Evolutionary conservation across 2,888 invertebrate genomes (phyloP).

Genomic region (Drosophila buzzatii): DNA sequence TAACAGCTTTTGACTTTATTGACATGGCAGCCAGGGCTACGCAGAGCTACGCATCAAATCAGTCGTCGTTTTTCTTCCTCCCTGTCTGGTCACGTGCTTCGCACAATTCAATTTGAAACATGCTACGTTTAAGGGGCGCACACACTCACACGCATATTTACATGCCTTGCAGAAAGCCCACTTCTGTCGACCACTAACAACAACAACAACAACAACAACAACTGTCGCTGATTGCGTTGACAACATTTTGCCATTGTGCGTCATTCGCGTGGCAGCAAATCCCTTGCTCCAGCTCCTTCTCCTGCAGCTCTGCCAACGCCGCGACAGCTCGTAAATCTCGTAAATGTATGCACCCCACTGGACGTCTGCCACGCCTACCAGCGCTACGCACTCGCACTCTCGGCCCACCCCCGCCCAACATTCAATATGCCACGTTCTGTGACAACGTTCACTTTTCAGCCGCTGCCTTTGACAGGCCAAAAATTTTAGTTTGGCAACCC

Average conservation of each 20-base stretch:
- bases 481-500: slow-evolving; percentile 32
- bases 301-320: background rate
- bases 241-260: slow-evolving; percentile 78
- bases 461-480: slow-evolving; percentile 58
- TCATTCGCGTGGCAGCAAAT: slow-evolving; percentile 39
- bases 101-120: slow-evolving; percentile 77
- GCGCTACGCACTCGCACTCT: background rate
- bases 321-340: slow-evolving; percentile 79
- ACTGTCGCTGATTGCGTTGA: slow-evolving; percentile 78
- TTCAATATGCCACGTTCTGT: slow-evolving; percentile 28
- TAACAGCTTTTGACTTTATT: slow-evolving; percentile 69
- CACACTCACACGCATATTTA: slow-evolving; percentile 21
- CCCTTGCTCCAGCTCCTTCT: background rate
- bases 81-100: slow-evolving; percentile 71
- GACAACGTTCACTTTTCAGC: slow-evolving; percentile 70
- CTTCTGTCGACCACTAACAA: slow-evolving; percentile 63
- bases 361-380: slow-evolving; percentile 47
- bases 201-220: slow-evolving; percentile 47
- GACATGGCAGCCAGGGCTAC: slow-evolving; percentile 61
- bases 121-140: slow-evolving; percentile 39
- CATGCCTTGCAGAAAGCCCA: slow-evolving; percentile 49
- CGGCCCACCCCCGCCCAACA: background rate
- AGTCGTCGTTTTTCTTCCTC: slow-evolving; percentile 1
- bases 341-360: slow-evolving; percentile 78
- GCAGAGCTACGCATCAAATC: slow-evolving; percentile 9